Evolutionary conservation across 2,113 vertebrate species (phyloP).

Genomic region (Burhinus bistriatus): DNA sequence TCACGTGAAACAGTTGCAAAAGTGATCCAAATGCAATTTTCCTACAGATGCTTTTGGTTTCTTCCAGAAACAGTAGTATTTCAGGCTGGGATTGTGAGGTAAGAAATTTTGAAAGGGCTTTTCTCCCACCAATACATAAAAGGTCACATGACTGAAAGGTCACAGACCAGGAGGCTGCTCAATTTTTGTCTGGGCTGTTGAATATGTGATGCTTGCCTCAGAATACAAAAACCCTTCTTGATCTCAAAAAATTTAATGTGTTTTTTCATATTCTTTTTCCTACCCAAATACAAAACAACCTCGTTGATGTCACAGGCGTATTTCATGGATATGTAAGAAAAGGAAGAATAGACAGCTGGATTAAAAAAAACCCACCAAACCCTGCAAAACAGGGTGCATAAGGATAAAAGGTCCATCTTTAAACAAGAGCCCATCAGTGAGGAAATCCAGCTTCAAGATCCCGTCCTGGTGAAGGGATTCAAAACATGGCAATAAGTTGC

Average conservation of each 20-base stretch:
- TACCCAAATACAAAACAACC: not conserved
- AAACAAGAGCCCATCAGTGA: not conserved
- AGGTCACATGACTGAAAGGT: not conserved
- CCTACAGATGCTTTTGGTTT: not conserved
- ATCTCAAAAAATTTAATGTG: not conserved
- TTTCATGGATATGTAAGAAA: not conserved
- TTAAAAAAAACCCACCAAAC: not conserved
- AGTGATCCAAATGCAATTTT: not conserved
- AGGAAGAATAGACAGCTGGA: not conserved
- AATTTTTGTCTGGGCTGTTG: not conserved
- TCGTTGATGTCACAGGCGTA: not conserved
- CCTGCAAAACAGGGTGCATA: not conserved
- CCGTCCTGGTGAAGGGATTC: fast-evolving
- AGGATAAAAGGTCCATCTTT: not conserved
- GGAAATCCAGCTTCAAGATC: not conserved
- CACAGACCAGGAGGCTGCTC: not conserved
- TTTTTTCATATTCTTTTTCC: not conserved
- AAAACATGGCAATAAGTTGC: not conserved
- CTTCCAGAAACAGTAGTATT: not conserved
- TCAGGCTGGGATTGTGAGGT: not conserved
- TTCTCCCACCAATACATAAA: not conserved
- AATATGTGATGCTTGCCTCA: not conserved
- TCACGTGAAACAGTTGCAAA: not conserved
- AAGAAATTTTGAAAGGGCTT: not conserved
- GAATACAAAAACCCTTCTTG: not conserved